These are phyloP conservation scores for Diplazon laetatorius DNA, from an alignment of 2,888 invertebrate species.

Conservation along the genomic window DNA sequence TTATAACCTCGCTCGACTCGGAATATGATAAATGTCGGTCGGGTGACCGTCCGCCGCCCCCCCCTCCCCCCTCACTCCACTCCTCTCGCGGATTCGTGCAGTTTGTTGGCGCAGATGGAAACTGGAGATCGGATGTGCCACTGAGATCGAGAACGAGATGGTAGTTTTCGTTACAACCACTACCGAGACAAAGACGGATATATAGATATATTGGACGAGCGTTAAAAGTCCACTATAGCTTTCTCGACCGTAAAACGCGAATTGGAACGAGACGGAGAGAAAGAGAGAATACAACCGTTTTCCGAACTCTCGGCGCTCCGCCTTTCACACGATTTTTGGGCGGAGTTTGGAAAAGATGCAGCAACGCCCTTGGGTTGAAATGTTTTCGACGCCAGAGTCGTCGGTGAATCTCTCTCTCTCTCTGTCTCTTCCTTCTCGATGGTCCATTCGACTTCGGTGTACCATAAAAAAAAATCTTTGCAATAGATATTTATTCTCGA, in stretches of 20 bases:
- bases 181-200: conserved; percentile 4
- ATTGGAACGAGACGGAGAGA: conserved; percentile 4
- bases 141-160: conserved; percentile 11
- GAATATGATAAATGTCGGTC: conserved; percentile 43
- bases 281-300: conserved; percentile 14
- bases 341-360: conserved; percentile 39
- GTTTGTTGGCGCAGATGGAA: neutral
- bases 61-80: too few species aligned
- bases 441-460: conserved; percentile 32
- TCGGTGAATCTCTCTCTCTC: neutral
- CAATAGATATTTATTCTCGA: neutral
- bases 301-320: conserved; percentile 36
- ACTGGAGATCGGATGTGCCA: conserved; percentile 1
- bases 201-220: conserved; percentile 6
- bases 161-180: conserved; percentile 14
- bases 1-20: conserved; percentile 25
- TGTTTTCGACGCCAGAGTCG: neutral
- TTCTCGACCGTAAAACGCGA: too few species aligned
- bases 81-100: too few species aligned
- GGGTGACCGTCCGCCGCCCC: neutral
- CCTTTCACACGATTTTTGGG: conserved; percentile 45
- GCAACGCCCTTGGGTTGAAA: conserved; percentile 44
- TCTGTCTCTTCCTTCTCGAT: too few species aligned
- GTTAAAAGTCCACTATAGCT: conserved; percentile 27
- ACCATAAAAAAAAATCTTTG: neutral